phyloP scores from a whole-genome alignment of 2,113 vertebrate genomes.

The Telmatochromis sp. region DNA sequence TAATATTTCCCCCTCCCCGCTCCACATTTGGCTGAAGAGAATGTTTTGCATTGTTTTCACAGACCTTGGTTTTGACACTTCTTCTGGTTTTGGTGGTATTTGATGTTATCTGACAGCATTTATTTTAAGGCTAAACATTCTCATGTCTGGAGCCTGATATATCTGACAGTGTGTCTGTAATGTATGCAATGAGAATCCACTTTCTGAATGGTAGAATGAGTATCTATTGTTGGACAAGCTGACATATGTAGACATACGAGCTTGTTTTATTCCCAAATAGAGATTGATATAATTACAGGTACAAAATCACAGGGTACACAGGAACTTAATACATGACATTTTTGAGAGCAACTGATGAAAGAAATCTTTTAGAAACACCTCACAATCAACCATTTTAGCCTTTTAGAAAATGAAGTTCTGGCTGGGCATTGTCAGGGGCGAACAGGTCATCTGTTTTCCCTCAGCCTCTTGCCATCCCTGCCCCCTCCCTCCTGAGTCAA shows the following conservation, averaged over 20 bases:
- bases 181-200: not conserved
- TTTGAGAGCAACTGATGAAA: not conserved
- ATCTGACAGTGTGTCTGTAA: not conserved
- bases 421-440: slow-evolving; percentile 5
- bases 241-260: not conserved
- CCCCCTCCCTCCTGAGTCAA: slow-evolving; percentile 22
- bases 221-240: not conserved
- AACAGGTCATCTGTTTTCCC: slow-evolving; percentile 41
- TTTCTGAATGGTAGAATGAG: not conserved
- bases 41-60: slow-evolving; percentile 44
- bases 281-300: not conserved
- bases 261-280: not conserved
- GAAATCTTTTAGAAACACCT: not conserved
- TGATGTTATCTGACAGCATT: slow-evolving; percentile 8
- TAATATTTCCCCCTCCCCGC: slow-evolving; percentile 12
- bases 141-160: not conserved
- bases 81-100: slow-evolving; percentile 5
- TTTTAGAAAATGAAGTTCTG: slow-evolving; percentile 31
- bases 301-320: not conserved
- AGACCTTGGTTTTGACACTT: slow-evolving; percentile 19
- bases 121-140: slow-evolving; percentile 3
- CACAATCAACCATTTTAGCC: not conserved
- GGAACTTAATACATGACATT: not conserved
- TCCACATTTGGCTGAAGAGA: slow-evolving; percentile 14
- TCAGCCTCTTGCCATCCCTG: slow-evolving; percentile 14